A percentile compares a stretch with the other conserved stretches of the same genome.
Evolutionary conservation across 2,888 invertebrate genomes (phyloP).

Genomic region (Sesia apiformis): DNA sequence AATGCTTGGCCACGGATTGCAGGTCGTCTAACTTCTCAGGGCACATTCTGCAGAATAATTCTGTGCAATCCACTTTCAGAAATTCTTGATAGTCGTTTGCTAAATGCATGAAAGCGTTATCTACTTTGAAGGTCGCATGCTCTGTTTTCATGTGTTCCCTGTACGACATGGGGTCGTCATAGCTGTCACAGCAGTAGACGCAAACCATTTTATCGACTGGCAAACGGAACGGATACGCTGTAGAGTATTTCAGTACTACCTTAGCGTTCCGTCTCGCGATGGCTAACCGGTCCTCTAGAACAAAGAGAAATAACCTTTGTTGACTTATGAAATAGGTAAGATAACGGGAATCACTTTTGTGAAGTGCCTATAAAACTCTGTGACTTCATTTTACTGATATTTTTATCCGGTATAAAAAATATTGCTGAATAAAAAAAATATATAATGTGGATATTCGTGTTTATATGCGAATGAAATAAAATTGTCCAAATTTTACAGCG

Average conservation of each 20-base stretch:
- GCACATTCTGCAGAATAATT: conserved; percentile 25
- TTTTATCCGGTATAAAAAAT: no score
- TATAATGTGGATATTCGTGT: no score
- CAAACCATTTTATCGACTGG: conserved; percentile 43
- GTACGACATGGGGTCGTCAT: conserved; percentile 30
- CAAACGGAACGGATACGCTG: conserved; percentile 49
- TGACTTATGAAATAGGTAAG: background rate
- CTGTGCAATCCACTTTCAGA: conserved; percentile 25
- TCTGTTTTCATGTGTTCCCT: conserved; percentile 33
- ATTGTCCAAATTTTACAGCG: no score
- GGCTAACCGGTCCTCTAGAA: conserved; percentile 52
- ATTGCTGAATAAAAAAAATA: no score
- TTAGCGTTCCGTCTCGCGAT: conserved; percentile 48
- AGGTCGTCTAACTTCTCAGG: conserved; percentile 10
- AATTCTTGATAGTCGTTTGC: conserved; percentile 18
- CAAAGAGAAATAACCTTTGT: conserved; percentile 22
- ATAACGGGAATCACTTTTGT: no score
- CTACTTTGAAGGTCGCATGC: conserved; percentile 12
- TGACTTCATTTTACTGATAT: no score
- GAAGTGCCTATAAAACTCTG: no score
- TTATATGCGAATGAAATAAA: no score
- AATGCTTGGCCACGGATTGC: conserved; percentile 17
- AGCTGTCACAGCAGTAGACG: conserved; percentile 43
- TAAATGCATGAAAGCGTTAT: conserved; percentile 27
- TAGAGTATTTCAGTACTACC: conserved; percentile 41